Evolutionary conservation across 1,140 invertebrate species (phyloP), one percentile per base, ranked within the genome.

Genomic region (Oncopodura yosiiana): DNA sequence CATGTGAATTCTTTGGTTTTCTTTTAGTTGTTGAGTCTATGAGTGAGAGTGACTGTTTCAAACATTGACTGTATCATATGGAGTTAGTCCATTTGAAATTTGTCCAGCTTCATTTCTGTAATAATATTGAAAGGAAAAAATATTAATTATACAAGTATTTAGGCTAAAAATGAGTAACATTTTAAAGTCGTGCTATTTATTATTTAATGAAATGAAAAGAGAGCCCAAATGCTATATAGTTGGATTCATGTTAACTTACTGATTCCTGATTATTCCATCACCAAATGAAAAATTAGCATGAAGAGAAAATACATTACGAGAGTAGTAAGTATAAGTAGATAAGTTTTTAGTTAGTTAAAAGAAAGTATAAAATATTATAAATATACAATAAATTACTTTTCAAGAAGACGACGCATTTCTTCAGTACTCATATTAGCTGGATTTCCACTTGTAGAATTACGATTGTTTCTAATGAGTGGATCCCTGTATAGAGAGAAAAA

Each of bases 31-130:
- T n/a, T n/a, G n/a, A n/a, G n/a, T n/a, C n/a, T n/a, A n/a, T n/a
- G n/a, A n/a, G 8, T 34, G 14, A 34, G 30, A 34, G 30, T 34
- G 11, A 36, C 32, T 14, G 3, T 12, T 45, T 89, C 88, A 89
- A 84, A 89, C 86, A 87, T 86, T 86, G 85, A 89, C 82, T 86
- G 86, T 88, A 87, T 89, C 85, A 84, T 89, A 89, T 83, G 87
- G 82, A 87, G 87, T 87, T 84, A 88, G 81, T 84, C 85, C 84
- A 42, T 64, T 64, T 12, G 56, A 32, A 44, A 58, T 55, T 3
- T 59, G 56, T 50, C 49, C 57, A 27, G 58, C 62, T 27, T 64
- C 62, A 37, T 64, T 64, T 54, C 62, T 64, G 34, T 26, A 54
- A 18, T 30, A 14, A n/a, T n/a, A n/a, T n/a, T n/a, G n/a, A n/a